Evolutionary conservation across 1,140 invertebrate genomes (phyloP), one percentile per base, ranked within the genome.

Genomic region (Subanguina moxae): DNA sequence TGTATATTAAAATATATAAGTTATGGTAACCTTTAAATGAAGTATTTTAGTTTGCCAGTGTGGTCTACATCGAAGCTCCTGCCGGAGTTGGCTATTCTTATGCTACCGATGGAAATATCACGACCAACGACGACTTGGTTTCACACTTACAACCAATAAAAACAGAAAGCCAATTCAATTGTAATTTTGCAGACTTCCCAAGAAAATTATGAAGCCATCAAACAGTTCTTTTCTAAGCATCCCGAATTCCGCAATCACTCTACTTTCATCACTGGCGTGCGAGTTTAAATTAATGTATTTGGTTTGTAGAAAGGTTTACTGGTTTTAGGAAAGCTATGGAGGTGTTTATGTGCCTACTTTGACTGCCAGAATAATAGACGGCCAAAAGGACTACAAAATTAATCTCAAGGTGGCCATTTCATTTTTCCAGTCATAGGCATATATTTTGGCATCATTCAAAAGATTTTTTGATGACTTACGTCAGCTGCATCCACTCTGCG

Each of bases 31-130:
- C n/a, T n/a, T n/a, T n/a, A n/a, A n/a, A 38, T 38, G 32, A 38
- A 11, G 32, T 38, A 5, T 23, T 74, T 68, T 46, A 91, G 87
- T 89, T 89, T 68, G 90, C 90, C 45, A 93, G 91, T 80, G 90
- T 94, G 27, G 68, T 87, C 15, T 87, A 85, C 75, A 74, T 87
- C 42, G 87, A 87, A 74, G 82, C 87, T 1, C 87, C 87, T 19
- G 74, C 74, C 5, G 74, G 87, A 68, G 87, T 88, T 57, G 87
- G 87, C 1, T 87, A 82, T 69, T 87, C 86, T 0, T 87, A 87
- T 74, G 79, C 85, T n/a, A 73, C 76, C 25, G 82, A 86, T 71
- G 82, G 82, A 57, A 84, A 86, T 57, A 85, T 84, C 67, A 83
- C 76, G 0, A 86, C 85, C 30, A 78, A 84, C 76, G 87, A 87